These are phyloP conservation scores for Chondrilla cf. caribensis DNA, from an alignment of 37 sponge, comb jelly and placozoan genomes.

Conservation along the genomic window DNA sequence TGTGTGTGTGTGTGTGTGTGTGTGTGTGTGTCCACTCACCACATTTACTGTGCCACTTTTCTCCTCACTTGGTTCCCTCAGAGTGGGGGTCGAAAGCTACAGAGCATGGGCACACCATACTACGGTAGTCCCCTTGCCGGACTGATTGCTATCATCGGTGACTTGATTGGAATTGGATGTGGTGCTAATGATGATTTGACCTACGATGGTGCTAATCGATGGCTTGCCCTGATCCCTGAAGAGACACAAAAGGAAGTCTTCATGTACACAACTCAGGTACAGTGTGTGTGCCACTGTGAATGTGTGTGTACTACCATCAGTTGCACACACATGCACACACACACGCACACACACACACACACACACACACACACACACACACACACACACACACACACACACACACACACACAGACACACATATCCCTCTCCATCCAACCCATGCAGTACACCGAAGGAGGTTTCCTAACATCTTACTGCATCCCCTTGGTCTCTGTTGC, in stretches of 20 bases:
- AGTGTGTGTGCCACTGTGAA: background rate
- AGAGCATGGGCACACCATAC: constrained; percentile 51
- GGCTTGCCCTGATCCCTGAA: constrained; percentile 35
- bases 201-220: constrained; percentile 34
- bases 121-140: constrained; percentile 49
- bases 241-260: constrained; percentile 33
- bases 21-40: background rate
- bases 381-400: constrained; percentile 26
- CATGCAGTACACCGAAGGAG: background rate
- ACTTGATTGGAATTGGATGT: constrained; percentile 49
- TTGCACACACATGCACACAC: background rate
- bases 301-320: no score
- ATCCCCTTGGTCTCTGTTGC: constrained; percentile 1
- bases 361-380: constrained; percentile 30
- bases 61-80: background rate
- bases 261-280: constrained; percentile 38
- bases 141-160: constrained; percentile 43
- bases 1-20: no score
- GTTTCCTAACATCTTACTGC: constrained; percentile 14
- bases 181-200: constrained; percentile 54
- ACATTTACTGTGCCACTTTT: no score
- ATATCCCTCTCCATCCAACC: background rate
- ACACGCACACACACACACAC: no score
- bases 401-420: background rate
- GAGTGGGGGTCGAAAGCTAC: constrained; percentile 37